Evolutionary conservation across 35 echinoderm and acorn worm genomes (phyloP), one percentile per base, ranked within the genome.

Genomic region (Hemicentrotus pulcherrimus): DNA sequence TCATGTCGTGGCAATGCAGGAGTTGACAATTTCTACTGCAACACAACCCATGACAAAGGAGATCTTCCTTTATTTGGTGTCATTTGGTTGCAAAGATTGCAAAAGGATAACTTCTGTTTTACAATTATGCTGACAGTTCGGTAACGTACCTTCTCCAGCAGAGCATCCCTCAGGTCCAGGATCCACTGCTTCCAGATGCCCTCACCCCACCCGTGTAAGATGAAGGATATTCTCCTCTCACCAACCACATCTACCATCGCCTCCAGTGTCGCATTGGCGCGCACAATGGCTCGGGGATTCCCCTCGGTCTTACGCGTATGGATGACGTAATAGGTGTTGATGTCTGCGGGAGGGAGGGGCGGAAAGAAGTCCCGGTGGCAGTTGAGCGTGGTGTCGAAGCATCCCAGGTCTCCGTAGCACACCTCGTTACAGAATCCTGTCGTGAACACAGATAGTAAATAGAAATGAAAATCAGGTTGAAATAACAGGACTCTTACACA

Each of bases 331-430:
- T 31, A 85, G n/a, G 97, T 98, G 28, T 94, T 86, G 91, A 98
- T 98, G 61, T 95, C 94, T 8, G 32, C 92, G 15, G 97, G 97
- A 33, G 88, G 46, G 92, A 95, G 89, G 47, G 97, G 97, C 33
- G 97, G 97, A 46, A 95, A 96, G 47, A 95, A 95, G 31, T 92
- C 94, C 45, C 87, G 58, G 33, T 96, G 94, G 32, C 97, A 98
- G 10, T 92, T 50, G 19, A 94, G 85, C 16, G 60, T 31, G 46
- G 94, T 96, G 6, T 92, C 70, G 94, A 96, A 98, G 85, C 97
- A 98, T 2, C 97, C 97, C 0, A 98, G 97, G 46, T 98, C 97
- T n/a, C 94, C 97, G 65, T 96, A 96, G 35, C 97, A 98, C 2
- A 98, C 95, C 12, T 92, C 31, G 18, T 94, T 94, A 47, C 96